A percentile compares a stretch with the other conserved stretches of the same genome.
Conservation (phyloP, 1,140 invertebrate species). For the Drosophila nigromelanica region DNA sequence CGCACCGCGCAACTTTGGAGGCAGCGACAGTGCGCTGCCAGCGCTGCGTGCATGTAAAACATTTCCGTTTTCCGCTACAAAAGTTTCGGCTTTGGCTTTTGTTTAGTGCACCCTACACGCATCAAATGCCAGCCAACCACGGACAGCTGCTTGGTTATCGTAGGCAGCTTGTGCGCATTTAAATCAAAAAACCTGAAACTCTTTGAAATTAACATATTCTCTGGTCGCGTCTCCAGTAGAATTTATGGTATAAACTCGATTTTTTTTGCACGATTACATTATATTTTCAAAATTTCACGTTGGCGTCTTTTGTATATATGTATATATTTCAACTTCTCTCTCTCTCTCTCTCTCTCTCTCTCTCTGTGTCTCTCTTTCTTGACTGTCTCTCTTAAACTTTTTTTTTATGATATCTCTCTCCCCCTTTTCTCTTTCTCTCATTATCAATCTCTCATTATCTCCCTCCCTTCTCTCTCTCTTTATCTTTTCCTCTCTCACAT, state of each 20-base stretch:
- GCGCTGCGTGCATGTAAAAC: conserved; percentile 71
- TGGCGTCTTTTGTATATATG: too few relatives aligned
- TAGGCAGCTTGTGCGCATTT: background rate
- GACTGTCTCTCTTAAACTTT: background rate
- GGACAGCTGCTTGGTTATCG: background rate
- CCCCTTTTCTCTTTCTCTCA: background rate
- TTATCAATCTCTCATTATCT: background rate
- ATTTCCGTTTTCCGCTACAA: conserved; percentile 79
- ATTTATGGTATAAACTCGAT: too few relatives aligned
- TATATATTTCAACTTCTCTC: too few relatives aligned
- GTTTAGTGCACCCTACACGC: conserved; percentile 43
- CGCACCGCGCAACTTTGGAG: too few relatives aligned
- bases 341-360: background rate
- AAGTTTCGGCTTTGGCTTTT: conserved; percentile 73
- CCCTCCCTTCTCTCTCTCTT: background rate
- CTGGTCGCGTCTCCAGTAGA: too few relatives aligned
- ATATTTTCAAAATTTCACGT: too few relatives aligned
- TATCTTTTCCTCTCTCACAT: background rate
- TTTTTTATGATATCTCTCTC: too few relatives aligned
- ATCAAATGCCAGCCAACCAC: conserved; percentile 5
- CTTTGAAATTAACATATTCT: too few relatives aligned
- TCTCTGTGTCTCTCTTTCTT: background rate
- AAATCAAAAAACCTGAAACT: too few relatives aligned
- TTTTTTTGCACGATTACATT: too few relatives aligned
- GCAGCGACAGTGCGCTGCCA: conserved; percentile 27